A percentile compares a stretch with the other conserved stretches of the same genome.
phyloP scores from a whole-genome alignment of 2,113 vertebrate species.

The Sebastes schlegelii region DNA sequence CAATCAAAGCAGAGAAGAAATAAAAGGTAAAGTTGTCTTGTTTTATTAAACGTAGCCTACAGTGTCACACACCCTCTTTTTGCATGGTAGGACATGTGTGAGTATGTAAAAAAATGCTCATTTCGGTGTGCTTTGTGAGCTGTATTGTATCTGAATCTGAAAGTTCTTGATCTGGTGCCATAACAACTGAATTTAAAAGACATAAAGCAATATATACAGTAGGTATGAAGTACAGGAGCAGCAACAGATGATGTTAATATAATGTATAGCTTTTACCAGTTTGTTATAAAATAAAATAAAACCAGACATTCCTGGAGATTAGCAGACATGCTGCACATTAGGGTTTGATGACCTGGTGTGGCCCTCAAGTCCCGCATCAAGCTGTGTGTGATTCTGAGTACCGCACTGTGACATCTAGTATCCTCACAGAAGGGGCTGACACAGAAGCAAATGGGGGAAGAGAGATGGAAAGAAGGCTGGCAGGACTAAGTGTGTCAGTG shows the following conservation, averaged over 20 bases:
- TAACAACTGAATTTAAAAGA: background rate
- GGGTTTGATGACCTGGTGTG: background rate
- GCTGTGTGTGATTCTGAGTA: conserved; percentile 16
- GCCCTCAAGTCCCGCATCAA: conserved; percentile 21
- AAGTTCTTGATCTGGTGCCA: background rate
- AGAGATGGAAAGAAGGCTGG: conserved; percentile 52
- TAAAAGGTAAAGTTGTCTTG: too few relatives aligned
- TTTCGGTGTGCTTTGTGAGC: background rate
- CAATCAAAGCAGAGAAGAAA: too few relatives aligned
- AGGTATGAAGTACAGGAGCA: background rate
- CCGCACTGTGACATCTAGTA: conserved; percentile 36
- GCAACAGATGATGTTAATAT: background rate
- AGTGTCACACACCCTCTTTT: too few relatives aligned
- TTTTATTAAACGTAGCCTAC: too few relatives aligned
- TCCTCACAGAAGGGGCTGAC: conserved; percentile 26
- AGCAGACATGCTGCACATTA: background rate
- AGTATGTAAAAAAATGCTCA: background rate
- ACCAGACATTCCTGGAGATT: background rate
- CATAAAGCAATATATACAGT: background rate
- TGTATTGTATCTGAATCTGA: background rate
- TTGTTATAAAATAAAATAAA: conserved; percentile 3
- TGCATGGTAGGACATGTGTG: background rate
- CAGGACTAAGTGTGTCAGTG: conserved; percentile 65
- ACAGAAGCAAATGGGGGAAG: conserved; percentile 25
- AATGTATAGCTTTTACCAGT: background rate